Base-by-base conservation (phyloP, 2,113 vertebrate species). In the Aleadryas rufinucha region DNA sequence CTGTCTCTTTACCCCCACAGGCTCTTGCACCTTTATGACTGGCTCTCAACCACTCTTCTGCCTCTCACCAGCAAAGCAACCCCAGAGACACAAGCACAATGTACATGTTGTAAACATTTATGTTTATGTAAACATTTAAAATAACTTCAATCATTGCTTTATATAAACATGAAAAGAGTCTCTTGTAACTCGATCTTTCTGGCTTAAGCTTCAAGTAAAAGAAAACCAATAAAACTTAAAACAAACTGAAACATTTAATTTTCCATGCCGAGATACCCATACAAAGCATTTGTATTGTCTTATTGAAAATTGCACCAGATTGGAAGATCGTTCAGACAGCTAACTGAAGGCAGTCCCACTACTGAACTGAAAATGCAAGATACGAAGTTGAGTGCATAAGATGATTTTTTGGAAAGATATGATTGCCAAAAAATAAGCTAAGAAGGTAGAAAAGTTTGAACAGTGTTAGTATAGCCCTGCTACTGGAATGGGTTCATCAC, bases 231-330 rank as follows among this genome's bases (percentile, higher is more conserved):
- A 78, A 60, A 75, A 87, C 26, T 52, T 78, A 21, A 49, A 68
- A 15, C 5, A 79, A 75, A 68, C 30, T 7, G 11, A 76, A 84
- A 18, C 21, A 35, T 90, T 65, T 83, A 13, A 64, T 92, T 71
- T 91, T 89, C 39, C 35, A 19, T 1, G 0, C 17, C 71, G 60
- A 77, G 42, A 13, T 81, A 41, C 1, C 1, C 0, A 0, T 39
- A 18, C 50, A 84, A 72, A 93, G 53, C 13, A 44, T 14, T n/a
- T 63, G 10, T 57, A 76, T 8, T 68, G 41, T 66, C 69, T 75
- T 60, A 39, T 21, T 37, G 24, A 69, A 72, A 70, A 22, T 37
- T 84, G 37, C 20, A 76, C 39, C 37, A 69, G 26, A 42, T 2
- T 56, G 24, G 57, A 83, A 68, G 23, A 59, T 68, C 7, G 20